phyloP scores from a whole-genome alignment of 2,113 vertebrate species.

The Oncorhynchus masou region DNA sequence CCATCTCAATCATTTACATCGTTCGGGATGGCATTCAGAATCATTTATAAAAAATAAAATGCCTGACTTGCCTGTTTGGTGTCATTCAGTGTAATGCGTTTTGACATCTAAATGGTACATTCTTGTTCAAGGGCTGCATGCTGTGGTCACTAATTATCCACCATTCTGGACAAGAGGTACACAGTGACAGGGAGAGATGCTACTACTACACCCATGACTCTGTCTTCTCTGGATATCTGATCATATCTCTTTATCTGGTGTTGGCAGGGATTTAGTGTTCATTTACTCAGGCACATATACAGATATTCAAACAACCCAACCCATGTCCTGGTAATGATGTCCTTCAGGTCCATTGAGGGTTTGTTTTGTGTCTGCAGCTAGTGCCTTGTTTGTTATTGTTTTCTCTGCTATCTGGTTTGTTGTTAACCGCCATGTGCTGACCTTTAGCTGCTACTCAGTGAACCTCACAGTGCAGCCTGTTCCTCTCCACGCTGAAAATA shows the following conservation, averaged over 20 bases:
- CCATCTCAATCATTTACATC: slow-evolving; percentile 41
- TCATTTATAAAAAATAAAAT: slow-evolving; percentile 33
- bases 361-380: slow-evolving; percentile 3
- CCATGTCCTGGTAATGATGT: not conserved
- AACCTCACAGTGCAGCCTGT: slow-evolving; percentile 20
- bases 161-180: slow-evolving; percentile 10
- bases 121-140: slow-evolving; percentile 27
- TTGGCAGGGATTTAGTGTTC: slow-evolving; percentile 10
- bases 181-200: not conserved
- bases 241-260: not conserved
- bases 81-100: slow-evolving; percentile 52
- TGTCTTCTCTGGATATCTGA: not conserved
- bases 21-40: slow-evolving; percentile 35
- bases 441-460: slow-evolving; percentile 19
- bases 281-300: slow-evolving; percentile 33
- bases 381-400: slow-evolving; percentile 8
- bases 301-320: slow-evolving; percentile 13
- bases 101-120: slow-evolving; percentile 47
- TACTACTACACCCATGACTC: not conserved
- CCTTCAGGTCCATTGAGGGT: slow-evolving; percentile 7
- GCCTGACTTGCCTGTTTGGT: slow-evolving; percentile 34
- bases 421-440: not conserved
- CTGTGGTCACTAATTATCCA: slow-evolving; percentile 41
- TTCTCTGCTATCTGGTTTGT: not conserved
- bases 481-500: not conserved